Conservation (phyloP, 2,113 vertebrate species). For the Sebastes fasciatus region DNA sequence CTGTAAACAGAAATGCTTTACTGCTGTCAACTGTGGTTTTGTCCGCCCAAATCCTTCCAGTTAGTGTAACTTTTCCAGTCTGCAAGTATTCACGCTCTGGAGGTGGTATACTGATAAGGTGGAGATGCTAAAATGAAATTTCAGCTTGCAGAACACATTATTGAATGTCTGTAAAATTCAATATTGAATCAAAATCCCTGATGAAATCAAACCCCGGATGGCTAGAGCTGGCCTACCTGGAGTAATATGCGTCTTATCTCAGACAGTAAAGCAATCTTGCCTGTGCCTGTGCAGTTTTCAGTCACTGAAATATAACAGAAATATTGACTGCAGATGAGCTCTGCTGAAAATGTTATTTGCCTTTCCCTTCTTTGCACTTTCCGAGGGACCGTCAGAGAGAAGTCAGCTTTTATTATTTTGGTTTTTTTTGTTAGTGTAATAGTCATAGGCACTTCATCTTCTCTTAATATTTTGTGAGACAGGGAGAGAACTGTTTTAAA, state of each 20-base stretch:
- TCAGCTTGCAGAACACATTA: slow-evolving; percentile 48
- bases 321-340: slow-evolving; percentile 8
- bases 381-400: background rate
- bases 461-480: too few relatives aligned
- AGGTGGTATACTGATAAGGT: slow-evolving; percentile 25
- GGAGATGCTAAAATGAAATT: slow-evolving; percentile 49
- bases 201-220: slow-evolving; percentile 61
- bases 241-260: slow-evolving; percentile 14
- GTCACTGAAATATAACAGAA: slow-evolving; percentile 29
- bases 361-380: background rate
- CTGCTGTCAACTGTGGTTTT: background rate
- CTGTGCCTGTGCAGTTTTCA: slow-evolving; percentile 24
- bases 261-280: slow-evolving; percentile 13
- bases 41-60: slow-evolving; percentile 2
- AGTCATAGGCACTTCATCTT: background rate
- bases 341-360: slow-evolving; percentile 2
- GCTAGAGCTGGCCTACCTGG: slow-evolving; percentile 28
- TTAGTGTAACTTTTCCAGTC: background rate
- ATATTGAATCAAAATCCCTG: slow-evolving; percentile 61
- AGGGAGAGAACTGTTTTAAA: background rate
- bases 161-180: slow-evolving; percentile 50
- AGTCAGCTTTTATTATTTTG: background rate
- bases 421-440: background rate
- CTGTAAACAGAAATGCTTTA: background rate
- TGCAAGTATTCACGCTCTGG: slow-evolving; percentile 1